A percentile compares a stretch with the other conserved stretches of the same genome.
Conservation (phyloP, 2,113 vertebrate genomes). For the Castor canadensis region DNA sequence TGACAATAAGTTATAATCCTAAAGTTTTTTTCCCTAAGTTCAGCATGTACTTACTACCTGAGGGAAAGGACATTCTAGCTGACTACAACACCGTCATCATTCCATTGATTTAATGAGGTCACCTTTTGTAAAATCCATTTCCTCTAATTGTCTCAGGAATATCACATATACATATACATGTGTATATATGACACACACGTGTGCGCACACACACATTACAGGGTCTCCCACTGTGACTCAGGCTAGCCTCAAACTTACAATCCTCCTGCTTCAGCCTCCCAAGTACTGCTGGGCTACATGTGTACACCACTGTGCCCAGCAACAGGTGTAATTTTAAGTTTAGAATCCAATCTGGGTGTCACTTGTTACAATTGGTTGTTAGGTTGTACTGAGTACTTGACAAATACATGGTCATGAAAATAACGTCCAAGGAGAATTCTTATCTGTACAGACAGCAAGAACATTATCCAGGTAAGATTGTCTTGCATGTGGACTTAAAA, state of each 20-base stretch:
- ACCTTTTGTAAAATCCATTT: not conserved
- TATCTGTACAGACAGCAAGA: not conserved
- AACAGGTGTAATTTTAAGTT: not conserved
- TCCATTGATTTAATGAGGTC: not conserved
- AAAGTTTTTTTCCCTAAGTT: not conserved
- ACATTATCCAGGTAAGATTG: not conserved
- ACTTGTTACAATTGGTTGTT: not conserved
- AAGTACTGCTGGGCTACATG: no score
- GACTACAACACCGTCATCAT: not conserved
- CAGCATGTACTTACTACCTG: not conserved
- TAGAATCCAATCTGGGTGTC: not conserved
- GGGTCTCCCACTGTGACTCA: no score
- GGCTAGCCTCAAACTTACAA: no score
- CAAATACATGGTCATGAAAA: not conserved
- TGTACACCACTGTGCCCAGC: no score
- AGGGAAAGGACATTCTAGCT: not conserved
- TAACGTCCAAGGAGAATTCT: not conserved
- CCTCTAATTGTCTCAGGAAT: not conserved
- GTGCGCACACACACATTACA: no score
- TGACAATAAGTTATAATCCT: conserved; percentile 1
- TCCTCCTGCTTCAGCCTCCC: no score
- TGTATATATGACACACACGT: no score
- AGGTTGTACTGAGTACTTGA: not conserved
- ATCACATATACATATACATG: no score
- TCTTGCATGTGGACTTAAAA: not conserved